Conservation (phyloP, 2,797 vertebrate genomes). For the Acestrorhynchus altus region DNA sequence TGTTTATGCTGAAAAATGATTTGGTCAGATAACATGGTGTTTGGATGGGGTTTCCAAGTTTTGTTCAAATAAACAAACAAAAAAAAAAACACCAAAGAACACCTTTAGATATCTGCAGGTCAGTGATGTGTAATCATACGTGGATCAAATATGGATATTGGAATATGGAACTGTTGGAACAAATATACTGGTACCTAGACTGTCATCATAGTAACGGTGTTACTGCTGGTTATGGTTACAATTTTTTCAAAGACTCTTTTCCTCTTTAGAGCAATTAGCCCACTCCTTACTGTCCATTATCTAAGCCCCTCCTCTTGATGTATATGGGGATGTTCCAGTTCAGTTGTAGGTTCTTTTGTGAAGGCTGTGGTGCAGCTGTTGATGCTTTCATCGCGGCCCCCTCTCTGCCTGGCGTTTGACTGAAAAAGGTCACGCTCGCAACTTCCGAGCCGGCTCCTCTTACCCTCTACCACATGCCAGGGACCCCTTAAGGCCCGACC, state of each 20-base stretch:
- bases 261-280: conserved; percentile 21
- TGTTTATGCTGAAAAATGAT: background rate
- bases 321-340: conserved; percentile 50
- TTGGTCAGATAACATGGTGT: background rate
- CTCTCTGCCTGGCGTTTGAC: conserved; percentile 65
- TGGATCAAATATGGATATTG: too few species aligned
- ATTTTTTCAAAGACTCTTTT: too few species aligned
- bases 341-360: conserved; percentile 65
- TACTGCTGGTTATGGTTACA: too few species aligned
- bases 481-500: conserved; percentile 74
- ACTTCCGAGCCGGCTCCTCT: conserved; percentile 60
- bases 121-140: too few species aligned
- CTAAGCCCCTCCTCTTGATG: background rate
- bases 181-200: too few species aligned
- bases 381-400: conserved; percentile 63
- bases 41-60: background rate
- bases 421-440: conserved; percentile 68
- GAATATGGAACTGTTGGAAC: too few species aligned
- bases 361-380: conserved; percentile 73
- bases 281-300: conserved; percentile 27
- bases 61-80: too few species aligned
- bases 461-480: conserved; percentile 65
- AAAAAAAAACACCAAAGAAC: too few species aligned
- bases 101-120: too few species aligned
- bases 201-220: too few species aligned